Evolutionary conservation across 2,797 vertebrate species (phyloP).

Genomic region (Argya squamiceps): DNA sequence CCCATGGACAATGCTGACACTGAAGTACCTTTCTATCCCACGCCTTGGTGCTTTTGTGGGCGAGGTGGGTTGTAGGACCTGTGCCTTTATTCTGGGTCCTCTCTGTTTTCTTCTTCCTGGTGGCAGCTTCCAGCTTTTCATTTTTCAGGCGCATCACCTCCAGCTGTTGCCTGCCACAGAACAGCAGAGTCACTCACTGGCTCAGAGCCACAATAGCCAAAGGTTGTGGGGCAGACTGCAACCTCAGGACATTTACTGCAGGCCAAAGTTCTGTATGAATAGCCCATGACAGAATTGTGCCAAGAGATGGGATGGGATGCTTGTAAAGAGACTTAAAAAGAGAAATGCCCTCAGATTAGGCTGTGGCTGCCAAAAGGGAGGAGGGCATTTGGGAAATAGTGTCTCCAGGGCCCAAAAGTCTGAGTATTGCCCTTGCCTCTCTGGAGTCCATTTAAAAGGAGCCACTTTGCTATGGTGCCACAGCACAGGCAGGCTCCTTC

Average conservation of each 20-base stretch:
- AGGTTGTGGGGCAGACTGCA: neutral
- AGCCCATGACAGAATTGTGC: neutral
- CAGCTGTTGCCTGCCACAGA: slow-evolving; percentile 73
- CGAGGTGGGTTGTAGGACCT: neutral
- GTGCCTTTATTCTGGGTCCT: neutral
- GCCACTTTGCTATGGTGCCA: neutral
- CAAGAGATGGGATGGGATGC: neutral
- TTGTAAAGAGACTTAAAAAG: neutral
- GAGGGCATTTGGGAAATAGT: neutral
- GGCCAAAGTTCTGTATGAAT: neutral
- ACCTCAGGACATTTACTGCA: neutral
- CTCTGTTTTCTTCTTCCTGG: slow-evolving; percentile 50
- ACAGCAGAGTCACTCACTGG: neutral
- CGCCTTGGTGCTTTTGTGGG: neutral
- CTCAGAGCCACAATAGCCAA: neutral
- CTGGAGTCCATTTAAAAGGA: neutral
- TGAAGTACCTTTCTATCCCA: slow-evolving; percentile 66
- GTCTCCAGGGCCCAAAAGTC: neutral
- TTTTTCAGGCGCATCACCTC: slow-evolving; percentile 77
- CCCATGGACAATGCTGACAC: neutral
- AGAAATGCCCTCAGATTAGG: neutral
- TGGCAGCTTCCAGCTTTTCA: slow-evolving; percentile 55
- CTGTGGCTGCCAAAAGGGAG: neutral
- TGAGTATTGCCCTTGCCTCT: neutral
- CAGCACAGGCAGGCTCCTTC: fast-evolving